Base-by-base conservation (phyloP, 2,888 invertebrate species). In the Urechis unicinctus region DNA sequence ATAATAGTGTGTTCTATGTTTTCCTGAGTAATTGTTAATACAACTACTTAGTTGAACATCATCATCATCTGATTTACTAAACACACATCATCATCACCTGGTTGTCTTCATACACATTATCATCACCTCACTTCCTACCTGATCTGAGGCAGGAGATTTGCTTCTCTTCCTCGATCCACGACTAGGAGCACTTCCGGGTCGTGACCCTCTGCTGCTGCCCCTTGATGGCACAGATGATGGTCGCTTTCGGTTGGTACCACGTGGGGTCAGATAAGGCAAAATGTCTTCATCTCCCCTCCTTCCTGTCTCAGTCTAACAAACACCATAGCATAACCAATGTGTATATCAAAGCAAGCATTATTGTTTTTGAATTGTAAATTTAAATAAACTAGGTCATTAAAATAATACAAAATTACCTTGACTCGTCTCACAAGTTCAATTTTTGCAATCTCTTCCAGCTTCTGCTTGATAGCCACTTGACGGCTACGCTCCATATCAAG, bases 391-490 rank as follows among this genome's bases (percentile, higher is more conserved):
- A n/a, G n/a, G n/a, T n/a, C n/a, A n/a, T n/a, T n/a, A n/a, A n/a
- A n/a, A n/a, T n/a, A n/a, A n/a, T n/a, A n/a, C n/a, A n/a, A n/a
- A n/a, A n/a, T n/a, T n/a, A 78, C 77, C 67, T 70, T 59, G 0
- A 78, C 74, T 66, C 73, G 60, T 25, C 70, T 61, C 22, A 78
- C 77, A 22, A 75, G 62, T 61, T 78, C 77, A 42, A 78, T 71
- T 55, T 77, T 78, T 1, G 75, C 67, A 29, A 77, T 77, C 57
- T 78, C 77, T 52, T 78, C 78, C 25, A 78, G 62, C 56, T 75
- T 75, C 41, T 67, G 64, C 44, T 69, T 67, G 22, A 78, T 74
- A 51, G 70, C 49, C 21, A 49, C 58, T 47, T 61, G 61, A 4
- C 55, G 36, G 24, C 25, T 54, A 26, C 55, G 29, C 31, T 62